Evolutionary conservation across 2,888 invertebrate genomes (phyloP), one percentile per base, ranked within the genome.

Genomic region (Diadegma fenestrale): DNA sequence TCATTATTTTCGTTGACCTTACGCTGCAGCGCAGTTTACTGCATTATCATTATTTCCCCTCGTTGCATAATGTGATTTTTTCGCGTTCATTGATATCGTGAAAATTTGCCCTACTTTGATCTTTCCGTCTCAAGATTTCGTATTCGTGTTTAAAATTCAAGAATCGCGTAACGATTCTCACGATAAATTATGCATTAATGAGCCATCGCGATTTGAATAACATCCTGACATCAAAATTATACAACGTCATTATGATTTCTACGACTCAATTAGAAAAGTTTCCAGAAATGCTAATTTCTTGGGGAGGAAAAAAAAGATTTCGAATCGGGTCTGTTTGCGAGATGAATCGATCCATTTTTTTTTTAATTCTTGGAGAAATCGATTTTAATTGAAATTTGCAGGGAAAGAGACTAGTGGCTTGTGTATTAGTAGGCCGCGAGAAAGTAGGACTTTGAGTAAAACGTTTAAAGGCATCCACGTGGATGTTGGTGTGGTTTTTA

Each of bases 381-480:
- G 6, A 75, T 76, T 48, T 58, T 72, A n/a, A 58, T 45, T 14
- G 14, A 76, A 12, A 61, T 45, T 37, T 33, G 10, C 45, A 12
- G 17, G 12, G 14, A 58, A 14, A 26, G 58, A 58, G 58, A 26
- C 58, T 58, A 58, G 58, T 3, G 1, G 37, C 37, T 37, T 26
- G 26, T 58, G 63, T 66, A 84, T 80, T 72, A 80, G 84, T 84
- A 84, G 84, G 80, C 80, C 80, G 73, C 48, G 84, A 84, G 84
- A 84, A 84, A 84, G 84, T 84, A 84, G 84, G 84, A 71, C 80
- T 84, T 82, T 61, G 48, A 69, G 73, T 78, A n/a, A 22, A 45
- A 58, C 69, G 58, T 43, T 41, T 69, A 43, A 54, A 41, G 66
- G 54, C 19, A 48, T 61, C 54, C 69, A 61, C 69, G 68, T 75